Conservation (phyloP, 2,113 vertebrate species). For the Neoarius graeffei region DNA sequence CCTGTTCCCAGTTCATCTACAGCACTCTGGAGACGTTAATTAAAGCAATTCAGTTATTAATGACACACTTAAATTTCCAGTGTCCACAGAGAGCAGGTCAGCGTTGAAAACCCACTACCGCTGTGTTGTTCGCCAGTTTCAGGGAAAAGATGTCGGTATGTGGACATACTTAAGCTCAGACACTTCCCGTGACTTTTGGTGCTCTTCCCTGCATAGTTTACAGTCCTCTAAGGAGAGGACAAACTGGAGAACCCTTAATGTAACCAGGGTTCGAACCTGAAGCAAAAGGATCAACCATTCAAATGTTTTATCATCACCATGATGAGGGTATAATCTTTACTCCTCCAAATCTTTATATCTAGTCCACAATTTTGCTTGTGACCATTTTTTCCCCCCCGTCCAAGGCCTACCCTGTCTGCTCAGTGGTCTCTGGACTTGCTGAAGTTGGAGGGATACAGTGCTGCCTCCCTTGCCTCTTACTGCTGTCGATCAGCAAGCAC, state of each 20-base stretch:
- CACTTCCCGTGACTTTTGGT: conserved; percentile 55
- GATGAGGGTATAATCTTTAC: conserved; percentile 16
- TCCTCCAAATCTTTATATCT: conserved; percentile 22
- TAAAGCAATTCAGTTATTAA: neutral
- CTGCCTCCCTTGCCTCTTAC: conserved; percentile 20
- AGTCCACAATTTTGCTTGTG: conserved; percentile 12
- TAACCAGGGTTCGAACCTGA: neutral
- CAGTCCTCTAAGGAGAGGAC: conserved; percentile 50
- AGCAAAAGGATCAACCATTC: neutral
- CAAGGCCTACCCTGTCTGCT: conserved; percentile 35
- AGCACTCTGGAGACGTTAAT: conserved; percentile 7
- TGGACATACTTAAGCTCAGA: conserved; percentile 43
- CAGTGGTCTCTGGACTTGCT: conserved; percentile 48
- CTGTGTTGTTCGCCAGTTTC: conserved; percentile 55
- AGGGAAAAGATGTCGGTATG: conserved; percentile 45
- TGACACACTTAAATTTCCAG: neutral
- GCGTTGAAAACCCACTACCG: conserved; percentile 40
- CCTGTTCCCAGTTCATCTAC: neutral
- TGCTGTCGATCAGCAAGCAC: conserved; percentile 43
- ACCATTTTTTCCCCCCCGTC: conserved; percentile 20
- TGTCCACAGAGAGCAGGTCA: conserved; percentile 36
- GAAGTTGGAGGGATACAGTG: conserved; percentile 49
- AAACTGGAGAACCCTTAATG: neutral
- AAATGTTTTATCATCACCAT: neutral
- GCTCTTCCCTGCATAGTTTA: conserved; percentile 63